phyloP scores from a whole-genome alignment of 2,797 vertebrate species.

The Sciurus carolinensis region DNA sequence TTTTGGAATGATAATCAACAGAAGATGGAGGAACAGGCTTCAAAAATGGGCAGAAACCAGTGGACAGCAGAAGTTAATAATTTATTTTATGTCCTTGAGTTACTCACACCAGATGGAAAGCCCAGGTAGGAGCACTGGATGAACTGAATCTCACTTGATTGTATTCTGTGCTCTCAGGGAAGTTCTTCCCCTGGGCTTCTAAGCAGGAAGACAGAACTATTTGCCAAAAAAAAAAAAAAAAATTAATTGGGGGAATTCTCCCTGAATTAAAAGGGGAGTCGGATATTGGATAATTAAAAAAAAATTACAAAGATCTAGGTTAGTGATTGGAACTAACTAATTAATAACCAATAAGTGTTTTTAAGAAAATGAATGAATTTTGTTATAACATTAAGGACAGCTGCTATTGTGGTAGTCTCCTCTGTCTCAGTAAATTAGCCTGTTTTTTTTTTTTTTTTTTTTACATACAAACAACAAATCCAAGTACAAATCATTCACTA shows the following conservation, averaged over 20 bases:
- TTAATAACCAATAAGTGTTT: neutral
- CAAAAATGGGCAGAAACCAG: neutral
- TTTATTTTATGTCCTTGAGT: neutral
- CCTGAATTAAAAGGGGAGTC: neutral
- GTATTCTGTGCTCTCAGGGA: neutral
- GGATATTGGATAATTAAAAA: neutral
- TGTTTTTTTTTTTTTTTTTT: slow-evolving; percentile 19
- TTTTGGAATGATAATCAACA: neutral
- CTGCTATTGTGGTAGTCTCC: neutral
- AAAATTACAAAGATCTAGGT: neutral
- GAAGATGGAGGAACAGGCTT: neutral
- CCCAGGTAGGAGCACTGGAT: no score
- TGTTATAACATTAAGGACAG: neutral
- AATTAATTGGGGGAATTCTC: neutral
- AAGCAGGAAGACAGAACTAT: neutral
- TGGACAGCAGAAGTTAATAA: neutral
- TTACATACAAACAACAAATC: neutral
- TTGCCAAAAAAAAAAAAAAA: neutral
- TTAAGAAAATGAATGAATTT: neutral
- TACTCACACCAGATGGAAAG: neutral
- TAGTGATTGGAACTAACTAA: neutral
- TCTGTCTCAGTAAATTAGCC: neutral
- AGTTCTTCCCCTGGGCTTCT: neutral
- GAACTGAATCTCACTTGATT: neutral
- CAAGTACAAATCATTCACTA: neutral